phyloP scores from a whole-genome alignment of 2,888 invertebrate genomes.

The Mythimna lalbum region DNA sequence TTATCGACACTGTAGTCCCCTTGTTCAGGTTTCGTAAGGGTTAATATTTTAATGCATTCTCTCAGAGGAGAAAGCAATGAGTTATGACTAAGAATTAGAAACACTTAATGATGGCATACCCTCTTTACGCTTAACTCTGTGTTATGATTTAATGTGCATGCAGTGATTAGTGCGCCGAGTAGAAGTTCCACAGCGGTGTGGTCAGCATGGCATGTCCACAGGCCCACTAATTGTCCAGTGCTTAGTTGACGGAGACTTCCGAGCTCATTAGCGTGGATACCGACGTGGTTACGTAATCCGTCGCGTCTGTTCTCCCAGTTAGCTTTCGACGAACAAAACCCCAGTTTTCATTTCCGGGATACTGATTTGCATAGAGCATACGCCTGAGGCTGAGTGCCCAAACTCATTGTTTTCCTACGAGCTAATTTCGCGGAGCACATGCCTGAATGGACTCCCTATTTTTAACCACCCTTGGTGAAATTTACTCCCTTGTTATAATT shows the following conservation, averaged over 20 bases:
- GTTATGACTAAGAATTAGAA: conserved; percentile 55
- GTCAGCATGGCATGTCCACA: conserved; percentile 28
- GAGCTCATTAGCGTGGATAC: conserved; percentile 57
- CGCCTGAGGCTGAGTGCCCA: conserved; percentile 56
- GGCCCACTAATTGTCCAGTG: conserved; percentile 51
- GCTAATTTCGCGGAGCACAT: conserved; percentile 70
- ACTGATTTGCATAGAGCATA: conserved; percentile 47
- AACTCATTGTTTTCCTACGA: conserved; percentile 67
- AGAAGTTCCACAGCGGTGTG: conserved; percentile 35
- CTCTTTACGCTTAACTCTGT: conserved; percentile 27
- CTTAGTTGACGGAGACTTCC: conserved; percentile 50
- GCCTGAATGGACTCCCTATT: conserved; percentile 65
- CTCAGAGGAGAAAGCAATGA: conserved; percentile 62
- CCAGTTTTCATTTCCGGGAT: conserved; percentile 55
- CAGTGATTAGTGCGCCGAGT: conserved; percentile 43
- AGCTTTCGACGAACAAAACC: conserved; percentile 31
- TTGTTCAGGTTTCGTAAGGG: conserved; percentile 70
- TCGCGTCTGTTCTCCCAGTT: conserved; percentile 23
- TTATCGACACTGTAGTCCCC: conserved; percentile 73
- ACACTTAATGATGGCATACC: conserved; percentile 51
- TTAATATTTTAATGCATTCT: conserved; percentile 63
- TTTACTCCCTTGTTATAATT: conserved; percentile 61
- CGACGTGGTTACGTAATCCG: conserved; percentile 51
- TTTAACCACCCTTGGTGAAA: conserved; percentile 56
- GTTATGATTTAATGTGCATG: conserved; percentile 44